These are phyloP conservation scores for Haemorhous mexicanus DNA, from an alignment of 2,113 vertebrate species.

Conservation along the genomic window DNA sequence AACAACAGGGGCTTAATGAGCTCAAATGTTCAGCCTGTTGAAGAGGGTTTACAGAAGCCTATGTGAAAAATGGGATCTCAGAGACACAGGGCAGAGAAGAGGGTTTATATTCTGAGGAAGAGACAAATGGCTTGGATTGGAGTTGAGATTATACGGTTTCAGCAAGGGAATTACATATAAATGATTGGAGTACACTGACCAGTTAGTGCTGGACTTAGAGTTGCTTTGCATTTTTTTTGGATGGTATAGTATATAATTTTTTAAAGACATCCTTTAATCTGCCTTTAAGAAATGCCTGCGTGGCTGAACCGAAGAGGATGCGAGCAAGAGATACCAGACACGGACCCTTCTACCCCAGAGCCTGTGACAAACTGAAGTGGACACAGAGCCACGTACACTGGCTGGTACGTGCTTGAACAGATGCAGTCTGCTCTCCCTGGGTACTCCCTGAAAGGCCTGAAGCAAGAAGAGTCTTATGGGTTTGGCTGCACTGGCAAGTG, in stretches of 20 bases:
- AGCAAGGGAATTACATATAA: background rate
- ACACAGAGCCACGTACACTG: background rate
- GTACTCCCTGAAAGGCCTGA: background rate
- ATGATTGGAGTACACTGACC: background rate
- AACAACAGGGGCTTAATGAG: background rate
- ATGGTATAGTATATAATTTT: background rate
- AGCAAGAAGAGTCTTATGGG: background rate
- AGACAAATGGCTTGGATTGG: background rate
- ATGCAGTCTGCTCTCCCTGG: background rate
- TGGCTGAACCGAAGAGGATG: background rate
- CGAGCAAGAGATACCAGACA: background rate
- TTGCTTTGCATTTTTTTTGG: background rate
- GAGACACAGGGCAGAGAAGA: background rate
- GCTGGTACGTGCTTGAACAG: background rate
- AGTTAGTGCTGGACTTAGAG: background rate
- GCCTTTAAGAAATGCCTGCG: background rate
- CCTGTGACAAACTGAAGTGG: background rate
- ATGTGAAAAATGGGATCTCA: background rate
- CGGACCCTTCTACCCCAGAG: background rate
- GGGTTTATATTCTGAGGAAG: background rate
- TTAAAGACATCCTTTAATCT: background rate
- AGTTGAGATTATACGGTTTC: background rate
- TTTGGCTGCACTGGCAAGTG: background rate
- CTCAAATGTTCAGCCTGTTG: background rate
- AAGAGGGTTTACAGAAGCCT: background rate